Conservation (phyloP, 1,140 invertebrate genomes). For the Carposina sasakii region DNA sequence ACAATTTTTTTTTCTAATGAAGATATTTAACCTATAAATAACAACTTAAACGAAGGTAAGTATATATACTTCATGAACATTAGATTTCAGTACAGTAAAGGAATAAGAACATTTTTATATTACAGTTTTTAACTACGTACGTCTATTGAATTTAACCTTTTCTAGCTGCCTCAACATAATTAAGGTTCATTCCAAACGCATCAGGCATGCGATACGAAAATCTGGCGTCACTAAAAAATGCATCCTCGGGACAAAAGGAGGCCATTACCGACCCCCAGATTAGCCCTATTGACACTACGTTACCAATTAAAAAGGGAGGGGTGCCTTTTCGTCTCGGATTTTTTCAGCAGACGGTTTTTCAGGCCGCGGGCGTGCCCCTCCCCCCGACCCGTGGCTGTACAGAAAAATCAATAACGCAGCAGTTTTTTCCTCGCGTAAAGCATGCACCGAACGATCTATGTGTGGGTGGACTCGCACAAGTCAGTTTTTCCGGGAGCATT, state of each 20-base stretch:
- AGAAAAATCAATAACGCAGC: conserved; percentile 71
- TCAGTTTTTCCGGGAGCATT: conserved; percentile 57
- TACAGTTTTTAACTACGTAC: too few species aligned
- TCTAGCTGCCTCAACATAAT: too few species aligned
- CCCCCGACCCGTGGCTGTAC: conserved; percentile 47
- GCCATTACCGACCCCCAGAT: conserved; percentile 64
- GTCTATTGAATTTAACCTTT: too few species aligned
- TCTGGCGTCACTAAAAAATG: conserved; percentile 64
- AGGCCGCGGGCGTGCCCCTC: conserved; percentile 54
- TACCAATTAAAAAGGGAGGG: conserved; percentile 71
- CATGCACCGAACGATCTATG: conserved; percentile 53
- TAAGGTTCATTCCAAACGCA: too few species aligned
- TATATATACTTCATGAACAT: too few species aligned
- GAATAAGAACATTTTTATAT: too few species aligned
- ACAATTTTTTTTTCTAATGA: too few species aligned
- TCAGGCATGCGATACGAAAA: too few species aligned
- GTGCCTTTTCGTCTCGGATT: conserved; percentile 71
- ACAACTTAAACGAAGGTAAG: too few species aligned
- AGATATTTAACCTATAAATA: too few species aligned
- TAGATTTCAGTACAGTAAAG: too few species aligned
- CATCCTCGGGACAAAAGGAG: conserved; percentile 65
- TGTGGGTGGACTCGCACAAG: conserved; percentile 50
- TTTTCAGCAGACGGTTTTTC: conserved; percentile 70
- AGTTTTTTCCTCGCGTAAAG: conserved; percentile 70
- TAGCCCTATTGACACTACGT: conserved; percentile 72